These are phyloP conservation scores for Ferrisia virgata DNA, from an alignment of 2,888 invertebrate genomes.

Conservation along the genomic window DNA sequence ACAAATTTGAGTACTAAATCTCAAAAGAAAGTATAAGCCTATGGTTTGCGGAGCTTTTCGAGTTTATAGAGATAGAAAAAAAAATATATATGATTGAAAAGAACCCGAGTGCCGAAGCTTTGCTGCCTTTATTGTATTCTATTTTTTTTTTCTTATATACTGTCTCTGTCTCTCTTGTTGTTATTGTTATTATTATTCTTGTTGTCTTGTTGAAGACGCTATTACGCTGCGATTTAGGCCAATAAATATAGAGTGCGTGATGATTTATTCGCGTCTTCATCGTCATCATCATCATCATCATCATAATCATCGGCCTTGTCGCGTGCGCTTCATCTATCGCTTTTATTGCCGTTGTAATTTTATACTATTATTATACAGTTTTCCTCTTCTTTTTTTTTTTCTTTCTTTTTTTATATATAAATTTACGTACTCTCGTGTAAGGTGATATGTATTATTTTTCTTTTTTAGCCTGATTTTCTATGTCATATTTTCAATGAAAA, in stretches of 20 bases:
- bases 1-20: not conserved
- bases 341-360: not conserved
- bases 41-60: slow-evolving; percentile 9
- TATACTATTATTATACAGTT: not conserved
- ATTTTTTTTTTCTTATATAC: too few species aligned
- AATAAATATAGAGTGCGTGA: not conserved
- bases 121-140: not conserved
- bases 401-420: too few species aligned
- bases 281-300: too few species aligned
- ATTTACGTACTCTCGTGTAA: too few species aligned
- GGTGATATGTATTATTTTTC: too few species aligned
- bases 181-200: too few species aligned
- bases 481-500: too few species aligned
- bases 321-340: not conserved
- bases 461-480: too few species aligned
- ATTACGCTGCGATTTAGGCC: not conserved
- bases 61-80: not conserved
- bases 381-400: not conserved
- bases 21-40: not conserved
- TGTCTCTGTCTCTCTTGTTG: not conserved
- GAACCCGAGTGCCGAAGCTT: not conserved
- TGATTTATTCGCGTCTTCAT: not conserved
- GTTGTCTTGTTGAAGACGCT: not conserved
- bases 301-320: not conserved
- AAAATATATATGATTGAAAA: not conserved